A percentile compares a stretch with the other conserved stretches of the same genome.
Evolutionary conservation across 2,797 vertebrate species (phyloP).

Genomic region (Falco columbarius): DNA sequence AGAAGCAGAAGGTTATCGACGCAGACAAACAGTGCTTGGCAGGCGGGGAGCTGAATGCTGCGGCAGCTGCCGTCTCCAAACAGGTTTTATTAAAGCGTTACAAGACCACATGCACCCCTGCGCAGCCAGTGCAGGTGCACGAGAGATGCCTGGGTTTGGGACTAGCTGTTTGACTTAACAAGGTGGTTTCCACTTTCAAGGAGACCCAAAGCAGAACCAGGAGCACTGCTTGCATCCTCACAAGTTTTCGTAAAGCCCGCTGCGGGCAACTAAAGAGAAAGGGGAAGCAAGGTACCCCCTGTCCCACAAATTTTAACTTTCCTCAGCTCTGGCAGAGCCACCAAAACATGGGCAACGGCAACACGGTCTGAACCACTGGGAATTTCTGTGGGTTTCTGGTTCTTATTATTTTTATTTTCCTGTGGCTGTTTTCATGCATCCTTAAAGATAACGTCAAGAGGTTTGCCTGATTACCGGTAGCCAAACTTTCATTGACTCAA

Average conservation of each 20-base stretch:
- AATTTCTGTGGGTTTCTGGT: not conserved
- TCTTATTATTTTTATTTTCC: not conserved
- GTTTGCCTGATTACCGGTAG: not conserved
- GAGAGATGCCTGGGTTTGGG: not conserved
- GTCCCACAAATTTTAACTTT: not conserved
- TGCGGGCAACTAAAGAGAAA: not conserved
- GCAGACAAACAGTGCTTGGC: not conserved
- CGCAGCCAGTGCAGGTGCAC: fast-evolving
- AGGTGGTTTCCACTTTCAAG: fast-evolving
- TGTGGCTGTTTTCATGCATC: not conserved
- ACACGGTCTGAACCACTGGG: not conserved
- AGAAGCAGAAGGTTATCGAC: not conserved
- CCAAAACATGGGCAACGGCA: not conserved
- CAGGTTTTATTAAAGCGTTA: not conserved
- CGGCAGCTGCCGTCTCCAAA: not conserved
- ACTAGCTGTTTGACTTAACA: not conserved
- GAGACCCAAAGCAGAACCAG: not conserved
- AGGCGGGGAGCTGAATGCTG: not conserved
- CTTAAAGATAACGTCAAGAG: not conserved
- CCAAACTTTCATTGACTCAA: not conserved
- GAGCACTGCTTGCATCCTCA: not conserved
- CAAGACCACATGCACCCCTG: not conserved
- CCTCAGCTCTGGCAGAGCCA: not conserved
- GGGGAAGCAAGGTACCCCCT: not conserved
- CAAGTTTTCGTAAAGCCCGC: not conserved